phyloP scores from a whole-genome alignment of 2,888 invertebrate genomes.

The Automeris io region DNA sequence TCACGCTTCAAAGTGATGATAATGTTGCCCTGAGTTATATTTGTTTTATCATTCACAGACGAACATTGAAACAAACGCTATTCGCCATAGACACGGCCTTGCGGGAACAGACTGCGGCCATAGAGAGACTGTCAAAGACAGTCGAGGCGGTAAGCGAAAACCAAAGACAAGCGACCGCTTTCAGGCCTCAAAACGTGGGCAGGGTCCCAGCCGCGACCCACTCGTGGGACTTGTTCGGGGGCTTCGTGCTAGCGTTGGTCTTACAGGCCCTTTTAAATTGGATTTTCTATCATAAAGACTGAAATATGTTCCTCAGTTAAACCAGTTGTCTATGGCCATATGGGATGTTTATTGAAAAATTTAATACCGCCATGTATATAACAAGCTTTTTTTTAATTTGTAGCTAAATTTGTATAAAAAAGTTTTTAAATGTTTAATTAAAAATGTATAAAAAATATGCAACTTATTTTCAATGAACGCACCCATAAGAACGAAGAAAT shows the following conservation, averaged over 20 bases:
- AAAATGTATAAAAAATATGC: background rate
- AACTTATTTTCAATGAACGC: conserved; percentile 5
- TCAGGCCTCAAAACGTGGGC: conserved; percentile 32
- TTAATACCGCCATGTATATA: conserved; percentile 6
- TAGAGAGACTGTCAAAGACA: conserved; percentile 48
- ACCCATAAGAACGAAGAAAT: background rate
- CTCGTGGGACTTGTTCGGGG: conserved; percentile 58
- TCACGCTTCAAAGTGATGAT: too few relatives aligned
- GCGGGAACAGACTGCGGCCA: conserved; percentile 67
- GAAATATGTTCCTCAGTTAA: conserved; percentile 19
- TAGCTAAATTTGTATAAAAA: background rate
- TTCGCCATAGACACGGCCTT: conserved; percentile 65
- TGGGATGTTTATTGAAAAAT: background rate
- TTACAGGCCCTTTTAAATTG: conserved; percentile 57
- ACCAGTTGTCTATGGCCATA: background rate
- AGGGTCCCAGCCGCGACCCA: conserved; percentile 32
- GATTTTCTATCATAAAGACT: conserved; percentile 57
- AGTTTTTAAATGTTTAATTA: background rate
- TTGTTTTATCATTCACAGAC: conserved; percentile 28
- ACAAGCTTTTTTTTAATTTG: background rate
- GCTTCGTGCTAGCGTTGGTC: conserved; percentile 56
- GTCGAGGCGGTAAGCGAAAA: conserved; percentile 39
- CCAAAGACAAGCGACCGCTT: conserved; percentile 22
- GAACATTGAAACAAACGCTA: conserved; percentile 65
- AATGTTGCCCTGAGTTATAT: too few relatives aligned